A percentile compares a stretch with the other conserved stretches of the same genome.
phyloP scores from a whole-genome alignment of 2,113 vertebrate genomes.

The Lichenostomus cassidix region DNA sequence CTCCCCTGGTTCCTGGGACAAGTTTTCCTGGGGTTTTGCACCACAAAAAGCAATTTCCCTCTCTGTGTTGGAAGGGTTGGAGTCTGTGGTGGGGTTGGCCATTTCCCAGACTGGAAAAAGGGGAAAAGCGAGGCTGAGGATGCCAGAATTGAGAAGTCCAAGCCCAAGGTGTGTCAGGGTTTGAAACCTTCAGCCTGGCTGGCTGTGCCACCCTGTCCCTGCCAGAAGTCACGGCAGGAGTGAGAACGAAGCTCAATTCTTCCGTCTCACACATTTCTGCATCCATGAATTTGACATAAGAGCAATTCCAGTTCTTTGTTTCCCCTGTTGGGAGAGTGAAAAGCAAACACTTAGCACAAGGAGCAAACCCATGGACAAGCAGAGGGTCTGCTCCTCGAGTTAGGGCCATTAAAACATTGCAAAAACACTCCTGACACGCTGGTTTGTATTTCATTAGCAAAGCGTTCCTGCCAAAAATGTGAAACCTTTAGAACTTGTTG shows the following conservation, averaged over 20 bases:
- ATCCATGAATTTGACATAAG: not conserved
- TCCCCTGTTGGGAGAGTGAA: not conserved
- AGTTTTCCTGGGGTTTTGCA: not conserved
- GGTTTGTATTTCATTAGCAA: constrained; percentile 20
- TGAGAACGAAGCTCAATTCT: not conserved
- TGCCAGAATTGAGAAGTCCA: not conserved
- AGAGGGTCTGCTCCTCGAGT: not conserved
- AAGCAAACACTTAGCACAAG: constrained; percentile 27
- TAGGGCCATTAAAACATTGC: constrained; percentile 24
- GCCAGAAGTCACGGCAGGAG: not conserved
- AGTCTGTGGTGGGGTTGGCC: accelerated
- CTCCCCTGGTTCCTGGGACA: not conserved
- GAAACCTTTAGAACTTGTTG: constrained; percentile 7
- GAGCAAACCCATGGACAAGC: not conserved
- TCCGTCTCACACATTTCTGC: not conserved
- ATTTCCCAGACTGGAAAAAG: not conserved
- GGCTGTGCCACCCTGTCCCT: not conserved
- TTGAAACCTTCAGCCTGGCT: not conserved
- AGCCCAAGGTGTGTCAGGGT: not conserved
- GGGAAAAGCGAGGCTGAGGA: not conserved
- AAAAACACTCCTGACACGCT: not conserved
- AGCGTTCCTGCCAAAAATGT: constrained; percentile 28
- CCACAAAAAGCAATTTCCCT: not conserved
- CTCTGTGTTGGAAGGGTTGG: accelerated
- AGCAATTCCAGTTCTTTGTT: not conserved